Percentiles rank a stretch among this genome's conserved stretches.
These are phyloP conservation scores for Numenius arquata DNA, from an alignment of 2,113 vertebrate species.

Conservation along the genomic window DNA sequence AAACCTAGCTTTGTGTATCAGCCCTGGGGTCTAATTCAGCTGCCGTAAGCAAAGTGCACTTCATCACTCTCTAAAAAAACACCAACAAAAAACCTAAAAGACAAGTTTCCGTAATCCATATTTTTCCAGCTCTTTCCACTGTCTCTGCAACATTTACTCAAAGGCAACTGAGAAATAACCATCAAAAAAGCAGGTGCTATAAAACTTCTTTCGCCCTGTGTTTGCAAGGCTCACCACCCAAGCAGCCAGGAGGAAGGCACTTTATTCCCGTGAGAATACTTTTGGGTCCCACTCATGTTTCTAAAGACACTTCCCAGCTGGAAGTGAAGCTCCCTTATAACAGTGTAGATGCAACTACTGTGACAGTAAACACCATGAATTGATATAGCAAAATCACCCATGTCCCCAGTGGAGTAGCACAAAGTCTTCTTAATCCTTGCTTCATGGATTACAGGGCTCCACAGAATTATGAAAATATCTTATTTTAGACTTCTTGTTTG, in stretches of 20 bases:
- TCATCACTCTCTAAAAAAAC: not conserved
- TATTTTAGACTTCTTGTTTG: not conserved
- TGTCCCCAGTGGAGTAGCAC: not conserved
- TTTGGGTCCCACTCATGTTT: not conserved
- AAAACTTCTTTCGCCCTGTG: not conserved
- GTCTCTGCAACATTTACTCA: not conserved
- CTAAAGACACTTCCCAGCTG: not conserved
- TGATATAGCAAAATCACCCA: not conserved
- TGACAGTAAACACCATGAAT: not conserved
- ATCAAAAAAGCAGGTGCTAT: not conserved
- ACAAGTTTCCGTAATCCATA: not conserved
- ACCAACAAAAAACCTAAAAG: not conserved
- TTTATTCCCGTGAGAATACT: not conserved
- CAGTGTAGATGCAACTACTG: not conserved
- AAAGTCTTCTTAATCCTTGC: not conserved
- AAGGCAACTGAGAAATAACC: not conserved
- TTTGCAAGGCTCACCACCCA: not conserved
- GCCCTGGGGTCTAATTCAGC: not conserved
- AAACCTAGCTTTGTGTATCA: not conserved
- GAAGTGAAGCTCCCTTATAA: not conserved
- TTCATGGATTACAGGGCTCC: not conserved
- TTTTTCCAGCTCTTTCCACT: not conserved
- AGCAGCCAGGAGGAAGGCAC: not conserved
- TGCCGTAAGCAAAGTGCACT: not conserved
- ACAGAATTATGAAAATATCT: fast-evolving